Evolutionary conservation across 2,113 vertebrate genomes (phyloP), one percentile per base, ranked within the genome.

Genomic region (Canis aureus): DNA sequence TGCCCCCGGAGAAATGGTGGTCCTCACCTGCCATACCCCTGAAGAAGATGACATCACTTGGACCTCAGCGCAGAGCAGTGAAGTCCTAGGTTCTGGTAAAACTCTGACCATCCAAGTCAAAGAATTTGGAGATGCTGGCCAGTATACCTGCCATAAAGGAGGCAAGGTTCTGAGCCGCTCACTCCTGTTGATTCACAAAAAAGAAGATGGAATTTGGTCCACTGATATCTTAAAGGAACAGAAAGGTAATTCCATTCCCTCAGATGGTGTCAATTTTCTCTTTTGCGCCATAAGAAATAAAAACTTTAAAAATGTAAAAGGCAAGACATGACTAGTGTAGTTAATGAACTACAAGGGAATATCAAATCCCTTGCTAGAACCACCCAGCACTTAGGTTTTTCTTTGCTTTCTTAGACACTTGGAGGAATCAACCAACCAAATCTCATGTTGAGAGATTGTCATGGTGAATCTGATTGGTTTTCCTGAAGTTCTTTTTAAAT

Each of bases 51-150:
- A 89, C 16, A 98, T 99, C 32, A 98, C 97, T 80, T 99, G 99
- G 99, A 94, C 92, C 38, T 98, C 95, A 8, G 96, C 32, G 38
- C n/a, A 79, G 0, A 97, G 89, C 0, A 20, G 64, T 66, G 87
- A 80, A 12, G 19, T 93, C 23, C 43, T 97, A 5, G 98, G 97
- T 32, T 97, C 91, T 13, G 98, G 98, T 49, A 98, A 98, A 80
- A 98, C 86, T 0, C 90, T 99, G 97, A 97, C 73, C 4, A 69
- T 97, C 0, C 97, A 97, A 25, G 98, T 99, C 92, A 98, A 97
- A 91, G 98, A 99, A 29, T 98, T 99, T 66, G 89, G 76, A 5
- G 98, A 99, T 3, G 98, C 98, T 1, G 99, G 99, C 53, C 97
- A 84, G 13, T 99, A 99, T 81, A 98, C 97, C 97, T 99, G 99